These are phyloP conservation scores for Atherinosoma microstoma DNA, from an alignment of 2,797 vertebrate species.

Conservation along the genomic window DNA sequence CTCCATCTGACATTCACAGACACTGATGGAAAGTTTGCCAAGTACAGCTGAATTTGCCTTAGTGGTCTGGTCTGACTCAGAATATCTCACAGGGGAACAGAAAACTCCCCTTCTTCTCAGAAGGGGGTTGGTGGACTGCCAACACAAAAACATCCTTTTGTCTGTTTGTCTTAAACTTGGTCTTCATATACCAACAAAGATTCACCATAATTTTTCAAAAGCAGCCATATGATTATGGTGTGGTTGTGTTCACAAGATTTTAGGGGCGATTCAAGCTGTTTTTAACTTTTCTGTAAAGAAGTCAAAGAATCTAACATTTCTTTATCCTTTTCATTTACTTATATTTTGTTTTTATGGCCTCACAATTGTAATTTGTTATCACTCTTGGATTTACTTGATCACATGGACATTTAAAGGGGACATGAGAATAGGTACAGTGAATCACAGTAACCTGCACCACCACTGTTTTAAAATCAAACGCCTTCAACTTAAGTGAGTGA, in stretches of 20 bases:
- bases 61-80: conserved; percentile 57
- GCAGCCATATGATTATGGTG: background rate
- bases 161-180: conserved; percentile 15
- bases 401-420: background rate
- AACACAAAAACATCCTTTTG: conserved; percentile 8
- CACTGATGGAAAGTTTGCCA: conserved; percentile 61
- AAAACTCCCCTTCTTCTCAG: conserved; percentile 22
- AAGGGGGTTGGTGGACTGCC: conserved; percentile 28
- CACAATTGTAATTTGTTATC: background rate
- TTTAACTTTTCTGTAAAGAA: background rate
- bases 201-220: conserved; percentile 1
- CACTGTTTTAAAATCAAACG: background rate
- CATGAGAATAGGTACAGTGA: conserved; percentile 14
- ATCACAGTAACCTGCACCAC: conserved; percentile 34
- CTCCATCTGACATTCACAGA: conserved; percentile 43
- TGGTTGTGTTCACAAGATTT: background rate
- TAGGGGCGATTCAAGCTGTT: background rate
- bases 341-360: background rate
- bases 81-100: conserved; percentile 41
- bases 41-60: conserved; percentile 60
- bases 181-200: conserved; percentile 6
- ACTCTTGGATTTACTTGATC: background rate
- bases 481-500: conserved; percentile 17
- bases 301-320: background rate
- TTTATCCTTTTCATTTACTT: background rate